phyloP scores from a whole-genome alignment of 1,140 invertebrate genomes.

The Drosophila quadrilineata region DNA sequence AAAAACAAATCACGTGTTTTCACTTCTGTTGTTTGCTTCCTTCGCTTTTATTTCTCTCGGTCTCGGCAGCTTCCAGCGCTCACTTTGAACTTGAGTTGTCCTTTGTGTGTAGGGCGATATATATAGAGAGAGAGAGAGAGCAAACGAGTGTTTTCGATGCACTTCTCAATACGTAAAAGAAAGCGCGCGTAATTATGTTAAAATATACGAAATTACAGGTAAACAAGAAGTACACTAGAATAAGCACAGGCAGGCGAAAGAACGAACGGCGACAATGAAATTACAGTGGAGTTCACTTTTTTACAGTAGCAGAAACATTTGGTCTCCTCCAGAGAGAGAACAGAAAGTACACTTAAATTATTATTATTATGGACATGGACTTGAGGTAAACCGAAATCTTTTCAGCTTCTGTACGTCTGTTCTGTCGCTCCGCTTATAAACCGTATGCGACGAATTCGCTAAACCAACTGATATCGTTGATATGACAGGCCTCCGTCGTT shows the following conservation, averaged over 20 bases:
- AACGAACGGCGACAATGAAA: too few relatives aligned
- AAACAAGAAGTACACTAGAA: not conserved
- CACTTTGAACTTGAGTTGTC: slow-evolving; percentile 68
- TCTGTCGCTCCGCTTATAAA: slow-evolving; percentile 34
- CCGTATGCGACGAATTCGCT: slow-evolving; percentile 69
- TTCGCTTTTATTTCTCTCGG: not conserved
- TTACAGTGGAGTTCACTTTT: slow-evolving; percentile 60
- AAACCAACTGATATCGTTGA: slow-evolving; percentile 76
- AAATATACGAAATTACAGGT: slow-evolving; percentile 52
- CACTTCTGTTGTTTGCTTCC: not conserved
- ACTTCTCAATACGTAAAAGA: slow-evolving; percentile 21
- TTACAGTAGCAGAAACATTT: slow-evolving; percentile 22
- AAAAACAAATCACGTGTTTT: slow-evolving; percentile 30
- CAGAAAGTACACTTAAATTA: slow-evolving; percentile 32
- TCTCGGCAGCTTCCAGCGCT: slow-evolving; percentile 43
- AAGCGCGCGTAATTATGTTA: slow-evolving; percentile 62
- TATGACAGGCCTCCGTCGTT: slow-evolving; percentile 70
- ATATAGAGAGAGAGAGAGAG: slow-evolving; percentile 13
- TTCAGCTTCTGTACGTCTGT: too few relatives aligned
- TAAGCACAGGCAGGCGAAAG: slow-evolving; percentile 30
- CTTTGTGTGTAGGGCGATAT: too few relatives aligned
- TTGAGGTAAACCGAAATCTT: slow-evolving; percentile 26
- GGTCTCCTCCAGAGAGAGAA: slow-evolving; percentile 2
- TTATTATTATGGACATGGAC: slow-evolving; percentile 53
- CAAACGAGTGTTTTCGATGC: slow-evolving; percentile 18